These are phyloP conservation scores for Leucoma salicis DNA, from an alignment of 2,888 invertebrate genomes.

Conservation along the genomic window DNA sequence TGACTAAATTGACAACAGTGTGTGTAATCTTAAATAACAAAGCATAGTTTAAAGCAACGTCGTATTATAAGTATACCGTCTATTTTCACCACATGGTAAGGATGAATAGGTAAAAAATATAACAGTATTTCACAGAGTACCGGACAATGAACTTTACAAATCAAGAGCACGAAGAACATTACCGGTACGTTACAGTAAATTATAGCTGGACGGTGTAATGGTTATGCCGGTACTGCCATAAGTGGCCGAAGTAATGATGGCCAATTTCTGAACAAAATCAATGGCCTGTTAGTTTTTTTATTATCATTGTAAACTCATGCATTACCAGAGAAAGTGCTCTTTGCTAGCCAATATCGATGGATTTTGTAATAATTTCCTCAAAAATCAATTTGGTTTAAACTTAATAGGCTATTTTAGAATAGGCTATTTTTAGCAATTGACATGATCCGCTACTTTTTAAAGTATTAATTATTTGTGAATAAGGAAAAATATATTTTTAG, in stretches of 20 bases:
- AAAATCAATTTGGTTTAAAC: no score
- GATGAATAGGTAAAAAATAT: background rate
- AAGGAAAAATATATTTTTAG: no score
- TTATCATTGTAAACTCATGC: conserved; percentile 23
- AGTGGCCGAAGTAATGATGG: conserved; percentile 57
- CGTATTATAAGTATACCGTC: no score
- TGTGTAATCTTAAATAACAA: no score
- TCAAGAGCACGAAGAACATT: conserved; percentile 50
- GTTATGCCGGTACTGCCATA: conserved; percentile 46
- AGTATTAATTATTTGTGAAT: no score
- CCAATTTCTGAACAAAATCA: conserved; percentile 55
- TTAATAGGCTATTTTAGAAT: no score
- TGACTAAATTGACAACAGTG: no score
- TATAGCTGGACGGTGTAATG: conserved; percentile 51
- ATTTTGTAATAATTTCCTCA: background rate
- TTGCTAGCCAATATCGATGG: conserved; percentile 10
- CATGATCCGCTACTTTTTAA: no score
- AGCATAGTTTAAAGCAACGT: no score
- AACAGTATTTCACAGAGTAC: conserved; percentile 29
- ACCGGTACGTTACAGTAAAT: conserved; percentile 56
- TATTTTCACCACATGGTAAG: no score
- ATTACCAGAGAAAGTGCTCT: conserved; percentile 30
- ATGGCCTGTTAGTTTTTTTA: conserved; percentile 40
- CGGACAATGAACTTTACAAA: conserved; percentile 37
- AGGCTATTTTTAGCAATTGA: no score